These are phyloP conservation scores for Holothuria glaberrima DNA, from an alignment of 35 echinoderm and acorn worm species.

Conservation along the genomic window DNA sequence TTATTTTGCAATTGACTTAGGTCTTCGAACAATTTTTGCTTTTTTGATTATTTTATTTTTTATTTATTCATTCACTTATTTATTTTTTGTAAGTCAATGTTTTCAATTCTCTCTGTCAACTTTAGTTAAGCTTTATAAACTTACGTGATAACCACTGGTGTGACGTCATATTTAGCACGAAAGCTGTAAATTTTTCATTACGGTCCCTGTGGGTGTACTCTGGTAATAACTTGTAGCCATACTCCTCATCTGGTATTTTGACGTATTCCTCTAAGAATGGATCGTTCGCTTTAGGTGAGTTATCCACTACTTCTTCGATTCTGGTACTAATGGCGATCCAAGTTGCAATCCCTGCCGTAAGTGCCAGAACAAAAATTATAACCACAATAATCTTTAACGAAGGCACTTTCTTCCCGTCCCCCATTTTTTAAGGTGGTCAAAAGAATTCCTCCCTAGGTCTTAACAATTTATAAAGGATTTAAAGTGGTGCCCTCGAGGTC, in stretches of 20 bases:
- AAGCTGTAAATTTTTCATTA: slow-evolving; percentile 5
- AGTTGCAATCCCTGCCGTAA: neutral
- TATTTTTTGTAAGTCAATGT: no score
- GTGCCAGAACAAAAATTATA: neutral
- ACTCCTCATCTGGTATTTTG: slow-evolving; percentile 15
- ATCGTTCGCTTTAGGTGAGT: neutral
- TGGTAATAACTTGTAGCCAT: slow-evolving; percentile 22
- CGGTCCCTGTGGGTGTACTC: slow-evolving; percentile 35
- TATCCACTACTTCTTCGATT: slow-evolving; percentile 3
- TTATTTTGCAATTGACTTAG: no score
- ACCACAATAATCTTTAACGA: neutral
- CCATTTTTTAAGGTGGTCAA: neutral
- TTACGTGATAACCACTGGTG: slow-evolving; percentile 57
- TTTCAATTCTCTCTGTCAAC: no score
- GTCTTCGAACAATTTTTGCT: no score
- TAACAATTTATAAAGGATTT: no score
- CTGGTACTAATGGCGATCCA: slow-evolving; percentile 29
- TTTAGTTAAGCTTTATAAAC: neutral
- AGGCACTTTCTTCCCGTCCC: neutral
- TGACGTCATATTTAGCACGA: slow-evolving; percentile 64
- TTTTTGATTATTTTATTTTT: no score
- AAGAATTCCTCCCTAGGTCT: no score
- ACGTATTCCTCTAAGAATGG: slow-evolving; percentile 40
- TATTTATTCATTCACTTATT: no score
- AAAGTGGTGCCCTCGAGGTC: no score